Evolutionary conservation across 1,140 invertebrate genomes (phyloP).

Genomic region (Eumaeus atala): DNA sequence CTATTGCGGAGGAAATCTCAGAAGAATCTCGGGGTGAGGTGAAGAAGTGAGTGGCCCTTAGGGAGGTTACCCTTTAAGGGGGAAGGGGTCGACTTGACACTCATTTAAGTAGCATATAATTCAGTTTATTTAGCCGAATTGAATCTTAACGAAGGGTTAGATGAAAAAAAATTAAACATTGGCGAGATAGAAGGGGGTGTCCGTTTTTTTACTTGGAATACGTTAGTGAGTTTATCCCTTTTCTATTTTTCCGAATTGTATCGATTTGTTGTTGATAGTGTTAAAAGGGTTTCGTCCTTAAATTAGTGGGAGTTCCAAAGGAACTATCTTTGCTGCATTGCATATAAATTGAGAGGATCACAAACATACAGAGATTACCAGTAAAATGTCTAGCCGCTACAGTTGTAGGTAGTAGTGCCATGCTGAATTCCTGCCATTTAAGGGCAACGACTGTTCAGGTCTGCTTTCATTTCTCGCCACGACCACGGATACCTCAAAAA

Average conservation of each 20-base stretch:
- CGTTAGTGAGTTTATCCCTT: constrained; percentile 54
- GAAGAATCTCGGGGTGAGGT: constrained; percentile 50
- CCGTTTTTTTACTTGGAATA: constrained; percentile 56
- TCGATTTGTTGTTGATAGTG: neutral
- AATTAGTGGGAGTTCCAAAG: no score
- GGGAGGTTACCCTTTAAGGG: constrained; percentile 24
- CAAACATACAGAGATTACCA: no score
- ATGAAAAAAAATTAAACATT: constrained; percentile 20
- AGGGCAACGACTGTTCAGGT: no score
- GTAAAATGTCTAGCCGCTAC: no score
- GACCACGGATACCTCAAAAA: no score
- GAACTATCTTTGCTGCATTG: no score
- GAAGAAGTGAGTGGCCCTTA: constrained; percentile 57
- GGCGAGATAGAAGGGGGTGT: constrained; percentile 17
- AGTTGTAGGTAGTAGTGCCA: no score
- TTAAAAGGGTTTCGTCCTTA: no score
- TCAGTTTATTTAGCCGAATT: constrained; percentile 72
- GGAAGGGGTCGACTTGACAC: constrained; percentile 48
- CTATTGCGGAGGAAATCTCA: constrained; percentile 22
- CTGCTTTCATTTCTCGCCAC: no score
- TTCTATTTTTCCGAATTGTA: constrained; percentile 19
- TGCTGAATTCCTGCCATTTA: no score
- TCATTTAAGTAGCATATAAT: constrained; percentile 73
- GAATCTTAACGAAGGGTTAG: constrained; percentile 62
- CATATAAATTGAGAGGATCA: no score